Evolutionary conservation across 2,113 vertebrate genomes (phyloP), one percentile per base, ranked within the genome.

Genomic region (Oncorhynchus gorbuscha): DNA sequence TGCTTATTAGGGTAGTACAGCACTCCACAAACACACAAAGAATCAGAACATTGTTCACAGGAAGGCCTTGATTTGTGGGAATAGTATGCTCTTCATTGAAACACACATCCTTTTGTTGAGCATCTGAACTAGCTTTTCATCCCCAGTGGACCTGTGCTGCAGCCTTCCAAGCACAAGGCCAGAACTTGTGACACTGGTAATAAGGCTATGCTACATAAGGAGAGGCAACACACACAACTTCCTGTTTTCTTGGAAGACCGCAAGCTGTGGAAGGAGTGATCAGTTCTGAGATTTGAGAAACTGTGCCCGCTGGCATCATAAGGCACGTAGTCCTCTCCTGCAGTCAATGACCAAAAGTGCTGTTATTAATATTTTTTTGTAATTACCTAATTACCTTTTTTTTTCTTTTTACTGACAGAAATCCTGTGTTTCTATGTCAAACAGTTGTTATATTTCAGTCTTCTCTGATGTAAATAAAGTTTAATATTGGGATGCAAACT

Each of bases 41-140:
- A 78, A 71, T 68, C 73, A 26, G 45, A n/a, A 48, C 45, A 55
- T 71, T 74, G 71, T 74, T 67, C 68, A 61, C 18, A 22, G 26
- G 64, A 55, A 58, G 55, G 35, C 62, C 45, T 16, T 75, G 67
- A 75, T 75, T 81, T 79, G 55, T 74, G 81, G 75, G 78, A 83
- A 72, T 20, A 76, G 75, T 81, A 30, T 86, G 82, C 84, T 79
- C 76, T 86, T 81, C 66, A 51, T 35, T 75, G 69, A 67, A 81
- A 79, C 67, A 80, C 79, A 85, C 48, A 76, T 65, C 72, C 80
- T 70, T 70, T 75, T 78, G 62, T 79, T 84, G 59, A 77, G 67
- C 61, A 35, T 75, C 32, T 85, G 66, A 77, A 70, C 12, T 32
- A 66, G 71, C 70, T 66, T 73, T 81, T 65, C 72, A 62, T 71